phyloP scores from a whole-genome alignment of 2,888 invertebrate species.

The Cephonodes hylas region DNA sequence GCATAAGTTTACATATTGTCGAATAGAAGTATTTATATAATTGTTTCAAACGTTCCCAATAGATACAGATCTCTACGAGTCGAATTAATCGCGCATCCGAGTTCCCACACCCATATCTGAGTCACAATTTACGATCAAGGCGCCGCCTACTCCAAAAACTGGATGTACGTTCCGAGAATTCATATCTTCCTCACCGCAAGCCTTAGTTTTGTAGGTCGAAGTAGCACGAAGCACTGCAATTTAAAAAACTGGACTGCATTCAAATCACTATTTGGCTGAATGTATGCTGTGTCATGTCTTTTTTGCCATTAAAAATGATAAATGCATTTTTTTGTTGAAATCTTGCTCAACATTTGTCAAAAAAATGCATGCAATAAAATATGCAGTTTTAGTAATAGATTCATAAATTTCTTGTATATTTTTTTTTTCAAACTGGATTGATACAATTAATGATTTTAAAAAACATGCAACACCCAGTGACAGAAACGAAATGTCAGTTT shows the following conservation, averaged over 20 bases:
- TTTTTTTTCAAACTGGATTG: not conserved
- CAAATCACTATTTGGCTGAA: not conserved
- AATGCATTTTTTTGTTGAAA: no score
- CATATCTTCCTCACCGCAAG: conserved; percentile 11
- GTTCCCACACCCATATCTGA: conserved; percentile 72
- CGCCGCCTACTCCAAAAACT: conserved; percentile 64
- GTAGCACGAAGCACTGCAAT: no score
- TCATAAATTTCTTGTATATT: no score
- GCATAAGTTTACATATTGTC: no score
- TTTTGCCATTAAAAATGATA: not conserved
- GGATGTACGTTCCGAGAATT: conserved; percentile 56
- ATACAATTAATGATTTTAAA: not conserved
- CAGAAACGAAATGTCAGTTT: conserved; percentile 10
- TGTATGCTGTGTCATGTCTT: not conserved
- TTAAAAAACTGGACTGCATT: no score
- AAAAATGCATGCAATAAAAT: no score
- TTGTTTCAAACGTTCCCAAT: conserved; percentile 43
- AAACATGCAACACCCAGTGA: conserved; percentile 8
- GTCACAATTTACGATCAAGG: conserved; percentile 63
- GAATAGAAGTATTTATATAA: not conserved
- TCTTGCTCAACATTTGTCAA: no score
- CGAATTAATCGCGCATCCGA: conserved; percentile 55
- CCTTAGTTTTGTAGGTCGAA: not conserved
- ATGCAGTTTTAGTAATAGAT: no score
- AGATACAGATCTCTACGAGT: conserved; percentile 51